phyloP scores from a whole-genome alignment of 2,113 vertebrate genomes.

The Scopus umbretta region DNA sequence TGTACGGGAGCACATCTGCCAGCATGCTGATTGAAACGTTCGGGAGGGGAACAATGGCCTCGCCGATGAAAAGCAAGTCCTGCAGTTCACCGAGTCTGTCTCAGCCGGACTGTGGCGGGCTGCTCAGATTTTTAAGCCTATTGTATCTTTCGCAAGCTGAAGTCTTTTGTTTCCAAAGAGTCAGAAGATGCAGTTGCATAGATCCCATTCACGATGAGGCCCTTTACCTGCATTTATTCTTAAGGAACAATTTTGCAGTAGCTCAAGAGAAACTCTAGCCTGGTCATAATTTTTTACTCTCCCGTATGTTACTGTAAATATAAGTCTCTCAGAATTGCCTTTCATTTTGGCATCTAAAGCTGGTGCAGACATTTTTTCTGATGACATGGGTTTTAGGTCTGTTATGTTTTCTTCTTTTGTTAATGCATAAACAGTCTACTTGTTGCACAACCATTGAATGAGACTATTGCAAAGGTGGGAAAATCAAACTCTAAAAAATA shows the following conservation, averaged over 20 bases:
- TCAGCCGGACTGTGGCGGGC: neutral
- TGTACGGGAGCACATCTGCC: neutral
- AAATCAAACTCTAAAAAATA: neutral
- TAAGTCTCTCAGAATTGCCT: neutral
- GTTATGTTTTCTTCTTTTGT: neutral
- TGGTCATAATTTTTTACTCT: neutral
- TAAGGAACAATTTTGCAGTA: neutral
- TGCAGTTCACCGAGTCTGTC: neutral
- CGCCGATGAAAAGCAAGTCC: neutral
- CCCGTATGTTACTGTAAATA: neutral
- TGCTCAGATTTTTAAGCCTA: neutral
- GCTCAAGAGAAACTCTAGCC: neutral
- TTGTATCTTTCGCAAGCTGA: neutral
- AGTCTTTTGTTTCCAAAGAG: neutral
- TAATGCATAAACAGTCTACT: neutral
- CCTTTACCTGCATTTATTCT: neutral
- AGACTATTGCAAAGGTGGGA: neutral
- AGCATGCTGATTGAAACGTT: neutral
- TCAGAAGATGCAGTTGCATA: neutral
- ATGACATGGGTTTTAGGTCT: neutral
- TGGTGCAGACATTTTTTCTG: neutral
- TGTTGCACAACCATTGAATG: neutral
- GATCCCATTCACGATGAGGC: neutral
- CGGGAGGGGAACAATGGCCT: neutral
- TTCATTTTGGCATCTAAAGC: neutral